Base-by-base conservation (phyloP, 2,797 vertebrate genomes). In the Crocidura indochinensis region DNA sequence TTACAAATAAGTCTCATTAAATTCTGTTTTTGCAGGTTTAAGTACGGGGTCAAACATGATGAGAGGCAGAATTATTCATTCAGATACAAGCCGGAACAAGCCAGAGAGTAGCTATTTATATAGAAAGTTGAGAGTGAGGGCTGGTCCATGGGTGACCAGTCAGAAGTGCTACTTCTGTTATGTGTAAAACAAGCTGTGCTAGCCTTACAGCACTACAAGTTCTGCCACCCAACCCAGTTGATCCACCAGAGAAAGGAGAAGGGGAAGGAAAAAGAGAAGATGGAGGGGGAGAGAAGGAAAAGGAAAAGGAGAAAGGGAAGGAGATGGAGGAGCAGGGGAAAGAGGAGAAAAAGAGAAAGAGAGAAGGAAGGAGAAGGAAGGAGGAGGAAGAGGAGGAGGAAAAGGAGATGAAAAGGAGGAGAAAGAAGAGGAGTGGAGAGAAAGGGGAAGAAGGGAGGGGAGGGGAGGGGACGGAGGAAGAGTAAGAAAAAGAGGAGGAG, bases 1-100 rank as follows among this genome's bases (percentile, higher is more conserved):
- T 22, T 49, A 47, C 17, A 92, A 92, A 62, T 51, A 91, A 49
- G 88, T 68, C 7, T 22, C 67, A 68, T 22, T 38, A 68, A 65
- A 53, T 84, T 74, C 73, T 31, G 71, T 24, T 53, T 53, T 19
- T 51, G 82, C n/a, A 88, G 73, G 49, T 72, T 0, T 29, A 87
- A 47, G 31, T 3, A 10, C 4, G 2, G 71, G 77, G 68, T 62
- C 68, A 90, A 92, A 82, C 19, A 75, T n/a, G 7, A 1, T 6
- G 79, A 44, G 49, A 82, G 24, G 47, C 60, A 79, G 72, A 71
- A 84, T 60, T 53, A 44, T 77, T 49, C 8, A 67, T 11, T 10
- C 83, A 77, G 80, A 65, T 0, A 3, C 26, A 47, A 51, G 79
- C 72, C 0, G 24, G 56, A 72, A 3, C 26, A 47, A 51, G 82